Conservation (phyloP, 2,797 vertebrate genomes). For the Pteropus rufus region DNA sequence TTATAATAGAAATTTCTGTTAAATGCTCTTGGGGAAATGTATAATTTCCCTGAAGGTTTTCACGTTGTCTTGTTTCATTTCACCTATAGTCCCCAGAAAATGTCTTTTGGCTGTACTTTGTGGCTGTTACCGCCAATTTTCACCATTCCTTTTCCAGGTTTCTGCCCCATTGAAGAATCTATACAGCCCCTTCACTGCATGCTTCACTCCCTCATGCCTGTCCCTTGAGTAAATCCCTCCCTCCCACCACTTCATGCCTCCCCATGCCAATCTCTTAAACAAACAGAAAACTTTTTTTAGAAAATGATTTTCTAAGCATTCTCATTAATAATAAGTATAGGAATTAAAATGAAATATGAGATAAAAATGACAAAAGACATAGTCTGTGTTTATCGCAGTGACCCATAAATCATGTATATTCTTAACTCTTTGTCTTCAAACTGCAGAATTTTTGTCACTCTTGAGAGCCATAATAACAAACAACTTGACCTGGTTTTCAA, state of each 20-base stretch:
- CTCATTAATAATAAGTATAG: not conserved
- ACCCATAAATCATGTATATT: not conserved
- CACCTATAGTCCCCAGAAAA: not conserved
- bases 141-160: not conserved
- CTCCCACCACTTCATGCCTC: not conserved
- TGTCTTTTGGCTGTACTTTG: not conserved
- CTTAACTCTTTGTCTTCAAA: not conserved
- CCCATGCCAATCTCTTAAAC: not conserved
- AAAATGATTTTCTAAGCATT: not conserved
- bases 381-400: not conserved
- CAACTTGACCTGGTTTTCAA: not conserved
- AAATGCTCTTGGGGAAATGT: not conserved
- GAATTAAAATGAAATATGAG: not conserved
- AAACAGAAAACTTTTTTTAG: not conserved
- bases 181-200: rapidly evolving
- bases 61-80: not conserved
- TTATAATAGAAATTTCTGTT: not conserved
- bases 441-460: not conserved
- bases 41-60: not conserved
- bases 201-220: too few species aligned
- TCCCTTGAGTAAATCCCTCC: not conserved
- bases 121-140: not conserved
- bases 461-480: not conserved
- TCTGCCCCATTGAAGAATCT: not conserved
- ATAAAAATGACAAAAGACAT: not conserved